Conservation (phyloP, 2,113 vertebrate genomes). For the Pogonocichla stellata region DNA sequence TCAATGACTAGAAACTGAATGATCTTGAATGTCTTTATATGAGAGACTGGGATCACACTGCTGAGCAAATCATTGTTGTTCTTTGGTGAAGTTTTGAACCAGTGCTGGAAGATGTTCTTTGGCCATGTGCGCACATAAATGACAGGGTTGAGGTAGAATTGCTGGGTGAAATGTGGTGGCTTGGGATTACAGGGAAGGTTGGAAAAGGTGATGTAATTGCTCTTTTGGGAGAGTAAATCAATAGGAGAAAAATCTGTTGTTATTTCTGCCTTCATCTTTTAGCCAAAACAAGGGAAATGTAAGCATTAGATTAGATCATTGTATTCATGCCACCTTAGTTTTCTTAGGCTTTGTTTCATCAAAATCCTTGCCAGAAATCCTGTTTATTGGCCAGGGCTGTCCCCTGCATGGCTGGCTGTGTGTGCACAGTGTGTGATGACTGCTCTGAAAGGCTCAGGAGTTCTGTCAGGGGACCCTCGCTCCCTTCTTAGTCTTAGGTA, state of each 20-base stretch:
- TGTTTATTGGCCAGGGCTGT: not conserved
- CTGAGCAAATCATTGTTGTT: not conserved
- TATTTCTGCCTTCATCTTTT: not conserved
- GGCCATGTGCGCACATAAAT: not conserved
- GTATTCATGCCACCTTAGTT: not conserved
- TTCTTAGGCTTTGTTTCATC: not conserved
- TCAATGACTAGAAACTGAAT: not conserved
- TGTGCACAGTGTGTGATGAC: rapidly evolving
- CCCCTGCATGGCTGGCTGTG: rapidly evolving
- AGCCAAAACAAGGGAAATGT: not conserved
- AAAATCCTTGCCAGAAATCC: not conserved
- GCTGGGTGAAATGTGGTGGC: not conserved
- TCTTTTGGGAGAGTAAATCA: not conserved
- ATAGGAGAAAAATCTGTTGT: not conserved
- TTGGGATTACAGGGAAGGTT: not conserved
- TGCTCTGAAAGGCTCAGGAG: not conserved
- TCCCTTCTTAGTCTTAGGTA: rapidly evolving
- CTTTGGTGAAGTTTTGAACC: not conserved
- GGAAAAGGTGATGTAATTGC: not conserved
- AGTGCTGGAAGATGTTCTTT: not conserved
- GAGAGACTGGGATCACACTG: not conserved
- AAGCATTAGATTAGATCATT: not conserved
- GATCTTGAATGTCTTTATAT: rapidly evolving
- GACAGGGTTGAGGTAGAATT: not conserved
- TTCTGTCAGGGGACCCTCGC: rapidly evolving